Percentiles rank a stretch among this genome's conserved stretches.
Conservation (phyloP, 2,888 invertebrate genomes). For the Nymphalis urticae region DNA sequence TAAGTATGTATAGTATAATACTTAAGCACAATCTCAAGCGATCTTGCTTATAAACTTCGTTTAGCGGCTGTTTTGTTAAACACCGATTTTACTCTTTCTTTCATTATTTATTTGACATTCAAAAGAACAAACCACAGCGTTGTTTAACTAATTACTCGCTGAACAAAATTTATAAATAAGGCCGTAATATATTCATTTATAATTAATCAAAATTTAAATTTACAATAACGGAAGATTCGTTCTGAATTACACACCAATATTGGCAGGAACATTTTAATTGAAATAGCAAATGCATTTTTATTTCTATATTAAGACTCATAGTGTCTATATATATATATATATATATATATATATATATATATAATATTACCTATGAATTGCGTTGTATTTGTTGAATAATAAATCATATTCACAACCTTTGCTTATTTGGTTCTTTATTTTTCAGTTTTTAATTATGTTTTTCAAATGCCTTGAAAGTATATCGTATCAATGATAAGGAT, state of each 20-base stretch:
- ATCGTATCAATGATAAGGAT: no score
- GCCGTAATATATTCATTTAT: conserved; percentile 5
- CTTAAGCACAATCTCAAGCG: conserved; percentile 7
- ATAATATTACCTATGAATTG: conserved; percentile 9
- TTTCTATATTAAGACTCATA: conserved; percentile 7
- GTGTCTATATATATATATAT: not conserved
- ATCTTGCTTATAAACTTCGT: no score
- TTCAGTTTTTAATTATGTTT: conserved; percentile 21
- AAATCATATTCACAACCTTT: conserved; percentile 44
- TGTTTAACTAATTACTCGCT: no score
- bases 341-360: conserved; percentile 5
- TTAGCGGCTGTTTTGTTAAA: no score
- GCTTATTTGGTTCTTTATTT: conserved; percentile 33
- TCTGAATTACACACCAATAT: conserved; percentile 15
- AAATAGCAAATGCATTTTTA: conserved; percentile 5
- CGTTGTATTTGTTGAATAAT: conserved; percentile 35
- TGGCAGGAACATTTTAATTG: conserved; percentile 27
- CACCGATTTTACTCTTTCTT: no score
- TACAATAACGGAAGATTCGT: conserved; percentile 6
- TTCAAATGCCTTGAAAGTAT: not conserved
- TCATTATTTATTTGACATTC: no score
- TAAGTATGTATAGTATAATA: conserved; percentile 13
- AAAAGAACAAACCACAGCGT: no score
- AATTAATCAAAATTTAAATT: conserved; percentile 8
- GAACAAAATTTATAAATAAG: no score